Conservation (phyloP, 2,113 vertebrate species). For the Pleuronectes platessa region DNA sequence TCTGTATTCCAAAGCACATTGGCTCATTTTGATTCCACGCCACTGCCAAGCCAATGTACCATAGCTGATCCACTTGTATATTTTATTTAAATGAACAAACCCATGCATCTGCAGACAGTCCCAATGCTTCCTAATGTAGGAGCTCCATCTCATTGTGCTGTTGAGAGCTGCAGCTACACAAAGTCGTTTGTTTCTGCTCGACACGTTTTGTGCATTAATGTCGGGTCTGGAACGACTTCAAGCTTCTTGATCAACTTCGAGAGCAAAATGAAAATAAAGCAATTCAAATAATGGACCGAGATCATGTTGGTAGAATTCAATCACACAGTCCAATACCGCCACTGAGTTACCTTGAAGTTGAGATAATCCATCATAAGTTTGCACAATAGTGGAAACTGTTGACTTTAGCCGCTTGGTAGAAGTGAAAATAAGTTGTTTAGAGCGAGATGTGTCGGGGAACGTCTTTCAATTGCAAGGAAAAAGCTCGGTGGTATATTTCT, state of each 20-base stretch:
- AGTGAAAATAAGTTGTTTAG: not conserved
- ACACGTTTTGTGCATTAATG: conserved; percentile 4
- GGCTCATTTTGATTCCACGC: conserved; percentile 24
- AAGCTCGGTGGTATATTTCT: not conserved
- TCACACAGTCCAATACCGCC: not conserved
- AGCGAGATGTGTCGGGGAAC: not conserved
- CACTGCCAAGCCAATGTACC: conserved; percentile 31
- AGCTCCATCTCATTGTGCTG: not conserved
- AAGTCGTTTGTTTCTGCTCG: not conserved
- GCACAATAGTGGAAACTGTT: not conserved
- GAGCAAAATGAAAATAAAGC: not conserved
- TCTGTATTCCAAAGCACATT: conserved; percentile 12
- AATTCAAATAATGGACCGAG: not conserved
- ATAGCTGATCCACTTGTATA: conserved; percentile 1
- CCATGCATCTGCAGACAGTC: not conserved
- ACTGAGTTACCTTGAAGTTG: not conserved
- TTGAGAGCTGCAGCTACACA: not conserved
- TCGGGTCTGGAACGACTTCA: not conserved
- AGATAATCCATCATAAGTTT: not conserved
- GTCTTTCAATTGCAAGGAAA: too few species aligned
- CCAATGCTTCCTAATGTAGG: not conserved
- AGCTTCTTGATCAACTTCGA: not conserved
- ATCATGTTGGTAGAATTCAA: not conserved
- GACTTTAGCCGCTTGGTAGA: not conserved
- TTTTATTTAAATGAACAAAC: conserved; percentile 34